Conservation (phyloP, 2,797 vertebrate genomes). For the Lophius americanus region DNA sequence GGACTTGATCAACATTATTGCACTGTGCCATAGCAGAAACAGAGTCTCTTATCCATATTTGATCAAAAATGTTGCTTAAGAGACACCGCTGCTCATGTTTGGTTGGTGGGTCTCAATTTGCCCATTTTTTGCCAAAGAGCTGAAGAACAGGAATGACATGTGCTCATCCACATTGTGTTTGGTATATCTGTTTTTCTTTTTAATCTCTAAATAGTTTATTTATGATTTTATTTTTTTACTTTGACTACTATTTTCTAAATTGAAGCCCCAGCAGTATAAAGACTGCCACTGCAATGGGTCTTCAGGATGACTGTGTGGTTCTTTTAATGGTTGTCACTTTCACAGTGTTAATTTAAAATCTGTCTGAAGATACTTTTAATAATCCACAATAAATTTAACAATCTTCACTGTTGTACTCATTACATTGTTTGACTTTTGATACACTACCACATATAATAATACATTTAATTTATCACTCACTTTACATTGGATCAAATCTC, state of each 20-base stretch:
- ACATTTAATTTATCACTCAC: too few species aligned
- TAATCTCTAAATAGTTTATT: constrained; percentile 67
- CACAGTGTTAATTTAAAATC: constrained; percentile 59
- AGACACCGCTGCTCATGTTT: neutral
- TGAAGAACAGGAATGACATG: constrained; percentile 12
- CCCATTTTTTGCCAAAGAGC: constrained; percentile 43
- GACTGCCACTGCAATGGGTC: constrained; percentile 12
- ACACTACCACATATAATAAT: too few species aligned
- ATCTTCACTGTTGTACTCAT: constrained; percentile 2
- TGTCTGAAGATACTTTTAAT: constrained; percentile 37
- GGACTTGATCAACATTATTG: constrained; percentile 16
- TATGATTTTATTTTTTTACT: constrained; percentile 63
- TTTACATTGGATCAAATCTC: too few species aligned
- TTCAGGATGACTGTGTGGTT: constrained; percentile 41
- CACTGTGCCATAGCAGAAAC: constrained; percentile 31
- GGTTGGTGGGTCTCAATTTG: constrained; percentile 7
- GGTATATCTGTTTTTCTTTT: constrained; percentile 37
- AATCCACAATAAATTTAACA: constrained; percentile 64
- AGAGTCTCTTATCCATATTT: constrained; percentile 24
- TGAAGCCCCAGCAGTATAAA: constrained; percentile 51
- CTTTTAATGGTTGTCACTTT: constrained; percentile 42
- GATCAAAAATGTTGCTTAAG: constrained; percentile 12
- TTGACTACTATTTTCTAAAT: constrained; percentile 24
- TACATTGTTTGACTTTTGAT: neutral
- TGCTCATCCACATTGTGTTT: constrained; percentile 22